Base-by-base conservation (phyloP, 2,888 invertebrate genomes). In the Thysanoteuthis rhombus region DNA sequence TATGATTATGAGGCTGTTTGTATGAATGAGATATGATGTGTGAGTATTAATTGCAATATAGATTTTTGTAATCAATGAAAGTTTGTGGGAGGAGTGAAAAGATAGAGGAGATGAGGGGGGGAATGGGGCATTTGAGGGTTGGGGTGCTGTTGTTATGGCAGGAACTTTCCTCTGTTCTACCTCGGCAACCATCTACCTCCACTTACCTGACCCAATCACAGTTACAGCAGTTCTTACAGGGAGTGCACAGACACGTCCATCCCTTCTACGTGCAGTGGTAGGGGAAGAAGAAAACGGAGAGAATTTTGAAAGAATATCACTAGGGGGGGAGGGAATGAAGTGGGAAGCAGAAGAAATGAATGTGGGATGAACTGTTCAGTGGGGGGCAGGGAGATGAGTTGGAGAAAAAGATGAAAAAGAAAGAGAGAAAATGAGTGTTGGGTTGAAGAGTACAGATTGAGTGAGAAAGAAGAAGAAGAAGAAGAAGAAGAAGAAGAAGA, bases 1-100 rank as follows among this genome's bases (percentile, higher is more conserved):
- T 75, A 75, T 75, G 75, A 75, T 8, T n/a, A 10, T 12, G 75
- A 36, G 75, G 75, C 19, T 75, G 75, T 75, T 75, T 75, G 75
- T 75, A 16, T 4, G 75, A n/a, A 19, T n/a, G n/a, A 10, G 36
- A 12, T 6, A 52, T 52, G 52, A 52, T 52, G 75, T 58, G 75
- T 75, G 75, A 75, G 75, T 75, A 75, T 75, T 75, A 75, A 75
- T 75, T 75, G 75, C 75, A 75, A n/a, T 75, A 75, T 75, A 75
- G 75, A 75, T 75, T 75, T 75, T 75, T n/a, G 19, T 75, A 75
- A 75, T 75, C 75, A 75, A 75, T 75, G 75, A 75, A 75, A 75
- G 75, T 75, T 75, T 75, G 75, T 75, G n/a, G 75, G n/a, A 75
- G 75, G n/a, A 75, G 75, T 75, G 36, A 75, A 75, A 75, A 75